A percentile compares a stretch with the other conserved stretches of the same genome.
Evolutionary conservation across 1,140 invertebrate species (phyloP).

Genomic region (Pomacea maculata): DNA sequence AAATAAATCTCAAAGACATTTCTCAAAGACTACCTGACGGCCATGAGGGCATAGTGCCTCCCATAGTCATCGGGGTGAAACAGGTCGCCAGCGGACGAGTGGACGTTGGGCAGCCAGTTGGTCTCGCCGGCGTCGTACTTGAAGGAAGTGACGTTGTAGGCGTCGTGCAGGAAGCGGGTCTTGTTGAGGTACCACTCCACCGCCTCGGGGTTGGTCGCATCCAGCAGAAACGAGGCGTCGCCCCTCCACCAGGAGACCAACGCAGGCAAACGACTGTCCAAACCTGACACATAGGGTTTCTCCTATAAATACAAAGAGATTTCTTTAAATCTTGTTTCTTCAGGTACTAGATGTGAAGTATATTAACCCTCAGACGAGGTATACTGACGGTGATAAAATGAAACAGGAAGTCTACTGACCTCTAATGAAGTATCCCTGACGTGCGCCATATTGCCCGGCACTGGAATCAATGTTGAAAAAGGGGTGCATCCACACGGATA

Average conservation of each 20-base stretch:
- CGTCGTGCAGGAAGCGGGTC: constrained; percentile 71
- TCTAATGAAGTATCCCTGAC: constrained; percentile 50
- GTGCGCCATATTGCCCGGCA: constrained; percentile 36
- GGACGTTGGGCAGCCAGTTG: constrained; percentile 78
- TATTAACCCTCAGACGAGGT: background rate
- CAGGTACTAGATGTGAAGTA: background rate
- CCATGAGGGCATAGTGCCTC: constrained; percentile 29
- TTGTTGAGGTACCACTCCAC: constrained; percentile 78
- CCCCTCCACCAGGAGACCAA: constrained; percentile 88
- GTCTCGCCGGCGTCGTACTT: constrained; percentile 95
- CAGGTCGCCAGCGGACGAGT: constrained; percentile 42
- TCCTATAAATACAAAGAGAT: background rate
- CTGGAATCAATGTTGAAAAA: constrained; percentile 85
- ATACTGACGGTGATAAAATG: too few relatives aligned
- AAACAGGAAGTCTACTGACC: background rate
- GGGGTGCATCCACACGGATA: constrained; percentile 91
- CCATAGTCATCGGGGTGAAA: constrained; percentile 30
- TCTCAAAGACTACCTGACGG: constrained; percentile 8
- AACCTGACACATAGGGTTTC: constrained; percentile 39
- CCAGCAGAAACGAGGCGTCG: constrained; percentile 63
- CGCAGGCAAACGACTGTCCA: constrained; percentile 65
- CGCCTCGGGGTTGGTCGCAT: constrained; percentile 56
- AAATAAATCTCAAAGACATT: too few relatives aligned
- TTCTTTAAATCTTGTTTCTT: background rate
- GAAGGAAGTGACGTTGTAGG: constrained; percentile 78